These are phyloP conservation scores for Gasteruption jaculator DNA, from an alignment of 2,888 invertebrate genomes.

Conservation along the genomic window DNA sequence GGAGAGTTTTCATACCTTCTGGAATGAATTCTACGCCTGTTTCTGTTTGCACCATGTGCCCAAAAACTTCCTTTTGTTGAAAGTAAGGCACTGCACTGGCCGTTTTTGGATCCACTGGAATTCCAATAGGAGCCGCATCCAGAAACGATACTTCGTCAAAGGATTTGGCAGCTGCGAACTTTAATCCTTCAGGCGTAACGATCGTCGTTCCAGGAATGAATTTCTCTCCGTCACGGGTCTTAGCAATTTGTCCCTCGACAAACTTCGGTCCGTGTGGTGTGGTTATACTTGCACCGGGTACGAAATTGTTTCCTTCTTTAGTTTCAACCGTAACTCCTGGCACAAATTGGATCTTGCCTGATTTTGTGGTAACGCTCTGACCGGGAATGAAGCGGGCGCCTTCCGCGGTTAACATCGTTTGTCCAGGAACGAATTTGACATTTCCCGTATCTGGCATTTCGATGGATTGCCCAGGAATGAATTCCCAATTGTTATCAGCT, in stretches of 20 bases:
- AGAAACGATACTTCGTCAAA: slow-evolving; percentile 57
- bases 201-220: slow-evolving; percentile 62
- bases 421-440: slow-evolving; percentile 61
- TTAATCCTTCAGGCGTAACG: slow-evolving; percentile 53
- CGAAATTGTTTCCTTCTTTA: slow-evolving; percentile 54
- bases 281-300: slow-evolving; percentile 62
- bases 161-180: slow-evolving; percentile 60
- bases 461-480: slow-evolving; percentile 62
- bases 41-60: slow-evolving; percentile 64
- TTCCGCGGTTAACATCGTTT: slow-evolving; percentile 60
- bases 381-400: slow-evolving; percentile 65
- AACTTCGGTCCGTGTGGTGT: slow-evolving; percentile 63
- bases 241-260: slow-evolving; percentile 63
- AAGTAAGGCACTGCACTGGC: slow-evolving; percentile 54
- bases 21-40: slow-evolving; percentile 66
- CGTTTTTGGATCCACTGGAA: slow-evolving; percentile 57
- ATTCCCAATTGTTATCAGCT: slow-evolving; percentile 58
- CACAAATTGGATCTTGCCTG: slow-evolving; percentile 58
- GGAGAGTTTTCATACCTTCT: slow-evolving; percentile 50
- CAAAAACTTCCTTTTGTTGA: slow-evolving; percentile 55
- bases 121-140: slow-evolving; percentile 56
- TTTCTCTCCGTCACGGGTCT: slow-evolving; percentile 58
- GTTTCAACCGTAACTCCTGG: slow-evolving; percentile 58
- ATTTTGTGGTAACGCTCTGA: slow-evolving; percentile 55
- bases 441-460: slow-evolving; percentile 57